Conservation (phyloP, 2,888 invertebrate genomes). For the Ptychoptera albimana region DNA sequence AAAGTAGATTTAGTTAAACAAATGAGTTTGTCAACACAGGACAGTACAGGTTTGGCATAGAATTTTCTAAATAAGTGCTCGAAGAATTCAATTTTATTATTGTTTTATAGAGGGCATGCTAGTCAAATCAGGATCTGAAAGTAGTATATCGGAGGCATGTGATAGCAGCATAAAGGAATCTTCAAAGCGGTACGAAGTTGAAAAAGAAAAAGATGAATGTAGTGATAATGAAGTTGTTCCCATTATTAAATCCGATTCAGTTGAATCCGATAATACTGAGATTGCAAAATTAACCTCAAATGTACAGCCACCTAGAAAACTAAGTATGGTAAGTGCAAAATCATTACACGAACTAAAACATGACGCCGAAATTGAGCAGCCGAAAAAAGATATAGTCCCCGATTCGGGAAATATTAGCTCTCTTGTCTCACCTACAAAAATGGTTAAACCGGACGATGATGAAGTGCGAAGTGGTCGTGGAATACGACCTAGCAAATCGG, state of each 20-base stretch:
- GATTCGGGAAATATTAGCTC: not conserved
- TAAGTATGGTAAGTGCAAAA: conserved; percentile 27
- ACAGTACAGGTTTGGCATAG: conserved; percentile 31
- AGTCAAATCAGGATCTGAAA: conserved; percentile 76
- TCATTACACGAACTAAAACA: conserved; percentile 30
- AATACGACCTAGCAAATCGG: conserved; percentile 73
- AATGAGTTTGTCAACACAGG: conserved; percentile 57
- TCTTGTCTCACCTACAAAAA: not conserved
- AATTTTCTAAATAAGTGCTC: not conserved
- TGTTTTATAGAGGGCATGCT: conserved; percentile 27
- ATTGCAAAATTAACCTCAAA: not conserved
- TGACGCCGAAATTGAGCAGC: conserved; percentile 19
- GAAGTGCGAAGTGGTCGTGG: conserved; percentile 28
- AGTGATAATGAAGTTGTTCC: conserved; percentile 43
- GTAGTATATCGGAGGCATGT: conserved; percentile 66
- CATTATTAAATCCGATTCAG: not conserved
- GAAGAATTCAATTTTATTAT: not conserved
- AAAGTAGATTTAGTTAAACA: conserved; percentile 53
- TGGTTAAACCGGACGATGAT: not conserved
- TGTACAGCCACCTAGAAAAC: conserved; percentile 16
- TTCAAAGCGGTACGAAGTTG: conserved; percentile 45
- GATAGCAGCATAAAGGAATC: conserved; percentile 59
- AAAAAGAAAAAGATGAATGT: conserved; percentile 44
- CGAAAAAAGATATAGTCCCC: not conserved
- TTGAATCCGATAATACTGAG: not conserved